Percentiles rank a stretch among this genome's conserved stretches.
Conservation (phyloP, 1,140 invertebrate genomes). For the Mya arenaria region DNA sequence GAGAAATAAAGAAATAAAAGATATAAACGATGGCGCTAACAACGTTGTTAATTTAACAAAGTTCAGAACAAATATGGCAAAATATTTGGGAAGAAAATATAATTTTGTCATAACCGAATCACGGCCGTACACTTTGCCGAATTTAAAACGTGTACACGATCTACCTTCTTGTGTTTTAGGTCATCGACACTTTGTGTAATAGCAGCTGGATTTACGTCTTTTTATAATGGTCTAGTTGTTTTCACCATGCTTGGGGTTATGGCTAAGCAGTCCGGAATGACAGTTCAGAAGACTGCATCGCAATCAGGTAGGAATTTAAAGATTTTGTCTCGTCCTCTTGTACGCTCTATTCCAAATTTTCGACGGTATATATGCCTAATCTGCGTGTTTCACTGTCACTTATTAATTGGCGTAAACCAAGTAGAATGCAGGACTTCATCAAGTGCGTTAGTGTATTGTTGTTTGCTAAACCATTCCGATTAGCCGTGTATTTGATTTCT, state of each 20-base stretch:
- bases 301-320: conserved; percentile 22
- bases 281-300: conserved; percentile 23
- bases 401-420: neutral
- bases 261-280: conserved; percentile 34
- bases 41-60: too few relatives aligned
- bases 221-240: conserved; percentile 39
- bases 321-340: neutral
- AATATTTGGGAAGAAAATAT: too few relatives aligned
- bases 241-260: conserved; percentile 42
- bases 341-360: neutral
- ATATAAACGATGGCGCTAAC: too few relatives aligned
- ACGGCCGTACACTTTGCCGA: too few relatives aligned
- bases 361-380: neutral
- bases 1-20: too few relatives aligned
- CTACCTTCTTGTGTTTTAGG: conserved; percentile 21
- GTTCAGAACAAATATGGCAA: too few relatives aligned
- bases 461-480: neutral
- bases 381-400: neutral
- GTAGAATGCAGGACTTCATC: neutral
- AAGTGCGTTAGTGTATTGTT: neutral
- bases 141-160: too few relatives aligned
- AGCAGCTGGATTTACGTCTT: conserved; percentile 14
- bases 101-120: too few relatives aligned
- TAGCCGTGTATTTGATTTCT: neutral
- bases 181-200: conserved; percentile 27